Conservation (phyloP, 1,140 invertebrate genomes). For the Eriocheir sinensis region DNA sequence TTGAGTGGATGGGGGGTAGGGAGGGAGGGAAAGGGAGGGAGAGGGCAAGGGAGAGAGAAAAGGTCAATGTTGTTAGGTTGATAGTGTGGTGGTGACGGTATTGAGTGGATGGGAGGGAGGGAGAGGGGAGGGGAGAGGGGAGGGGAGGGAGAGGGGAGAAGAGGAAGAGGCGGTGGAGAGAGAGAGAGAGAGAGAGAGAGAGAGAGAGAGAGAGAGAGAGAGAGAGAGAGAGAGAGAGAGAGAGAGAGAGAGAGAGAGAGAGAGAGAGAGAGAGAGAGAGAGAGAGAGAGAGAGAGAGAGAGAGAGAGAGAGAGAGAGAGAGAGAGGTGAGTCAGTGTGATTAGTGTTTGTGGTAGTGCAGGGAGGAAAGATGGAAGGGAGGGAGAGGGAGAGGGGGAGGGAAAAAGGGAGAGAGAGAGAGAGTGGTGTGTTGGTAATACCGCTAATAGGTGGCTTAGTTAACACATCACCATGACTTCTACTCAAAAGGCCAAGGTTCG, state of each 20-base stretch:
- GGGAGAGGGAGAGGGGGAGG: too few relatives aligned
- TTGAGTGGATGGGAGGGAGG: neutral
- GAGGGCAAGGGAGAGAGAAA: constrained; percentile 33
- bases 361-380: too few relatives aligned
- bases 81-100: neutral
- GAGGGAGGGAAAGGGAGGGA: constrained; percentile 38
- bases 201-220: neutral
- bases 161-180: neutral
- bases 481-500: too few relatives aligned
- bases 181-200: too few relatives aligned
- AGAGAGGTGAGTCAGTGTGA: neutral
- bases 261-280: neutral
- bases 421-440: too few relatives aligned
- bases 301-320: neutral
- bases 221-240: neutral
- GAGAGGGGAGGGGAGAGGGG: neutral
- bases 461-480: too few relatives aligned
- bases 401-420: too few relatives aligned
- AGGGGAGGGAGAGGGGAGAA: neutral
- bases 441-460: too few relatives aligned
- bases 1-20: constrained; percentile 12
- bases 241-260: neutral
- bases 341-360: too few relatives aligned
- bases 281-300: neutral
- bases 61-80: neutral